A percentile compares a stretch with the other conserved stretches of the same genome.
These are phyloP conservation scores for Crocodylus rhombifer DNA, from an alignment of 2,797 vertebrate species.

Conservation along the genomic window DNA sequence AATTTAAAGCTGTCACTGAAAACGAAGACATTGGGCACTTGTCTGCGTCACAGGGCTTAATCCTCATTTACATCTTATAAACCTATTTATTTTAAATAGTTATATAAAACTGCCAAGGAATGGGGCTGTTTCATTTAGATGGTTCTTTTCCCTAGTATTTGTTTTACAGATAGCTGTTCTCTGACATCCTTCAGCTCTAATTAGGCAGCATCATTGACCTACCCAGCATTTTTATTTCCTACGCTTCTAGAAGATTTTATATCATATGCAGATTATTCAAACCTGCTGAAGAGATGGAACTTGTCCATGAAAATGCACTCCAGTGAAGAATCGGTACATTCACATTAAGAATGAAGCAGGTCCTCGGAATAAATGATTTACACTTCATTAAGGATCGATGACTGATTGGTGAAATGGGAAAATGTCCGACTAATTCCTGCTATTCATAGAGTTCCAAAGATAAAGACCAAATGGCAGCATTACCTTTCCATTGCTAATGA, in stretches of 20 bases:
- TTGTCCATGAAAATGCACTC: background rate
- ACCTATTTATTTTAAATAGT: accelerated
- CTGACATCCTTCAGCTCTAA: background rate
- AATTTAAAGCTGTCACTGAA: accelerated
- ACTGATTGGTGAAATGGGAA: background rate
- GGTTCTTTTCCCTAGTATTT: background rate
- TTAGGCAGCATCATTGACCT: background rate
- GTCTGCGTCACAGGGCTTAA: too few species aligned
- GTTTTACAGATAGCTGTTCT: background rate
- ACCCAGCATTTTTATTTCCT: background rate
- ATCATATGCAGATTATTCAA: background rate
- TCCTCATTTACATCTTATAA: too few species aligned
- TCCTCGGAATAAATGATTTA: background rate
- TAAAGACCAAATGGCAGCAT: background rate
- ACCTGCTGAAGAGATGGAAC: background rate
- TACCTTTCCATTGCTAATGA: background rate
- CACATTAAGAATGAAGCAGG: background rate
- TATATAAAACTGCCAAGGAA: accelerated
- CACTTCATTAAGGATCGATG: background rate
- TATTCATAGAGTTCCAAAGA: background rate
- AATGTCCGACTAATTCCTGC: background rate
- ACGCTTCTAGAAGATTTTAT: background rate
- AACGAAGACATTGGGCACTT: too few species aligned
- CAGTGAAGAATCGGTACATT: accelerated
- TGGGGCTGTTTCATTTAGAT: background rate